These are phyloP conservation scores for Papilio xuthus DNA, from an alignment of 1,140 invertebrate genomes.

Conservation along the genomic window DNA sequence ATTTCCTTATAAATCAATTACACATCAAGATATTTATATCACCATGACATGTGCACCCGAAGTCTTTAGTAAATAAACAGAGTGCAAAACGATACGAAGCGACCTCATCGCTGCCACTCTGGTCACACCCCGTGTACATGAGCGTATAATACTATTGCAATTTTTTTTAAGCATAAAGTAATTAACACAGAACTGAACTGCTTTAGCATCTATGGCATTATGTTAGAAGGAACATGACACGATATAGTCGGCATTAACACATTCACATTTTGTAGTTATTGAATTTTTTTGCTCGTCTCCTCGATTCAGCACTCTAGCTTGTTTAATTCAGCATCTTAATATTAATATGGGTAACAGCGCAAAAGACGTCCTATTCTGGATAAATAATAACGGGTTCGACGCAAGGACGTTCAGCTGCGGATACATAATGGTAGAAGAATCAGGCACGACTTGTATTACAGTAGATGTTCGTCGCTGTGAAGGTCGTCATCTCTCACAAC, in stretches of 20 bases:
- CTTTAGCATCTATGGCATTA: neutral
- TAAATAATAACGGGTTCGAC: neutral
- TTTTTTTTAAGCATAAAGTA: neutral
- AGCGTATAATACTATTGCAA: neutral
- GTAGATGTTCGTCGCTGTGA: neutral
- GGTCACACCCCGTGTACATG: neutral
- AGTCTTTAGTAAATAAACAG: constrained; percentile 16
- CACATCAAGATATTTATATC: neutral
- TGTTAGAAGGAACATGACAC: neutral
- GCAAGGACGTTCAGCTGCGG: neutral
- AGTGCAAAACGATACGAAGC: constrained; percentile 8
- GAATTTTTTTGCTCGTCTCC: neutral
- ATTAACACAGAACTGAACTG: neutral
- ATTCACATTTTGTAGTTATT: too few relatives aligned
- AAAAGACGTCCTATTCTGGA: neutral
- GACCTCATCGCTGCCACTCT: neutral
- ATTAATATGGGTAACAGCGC: neutral
- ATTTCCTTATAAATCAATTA: neutral
- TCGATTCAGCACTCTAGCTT: too few relatives aligned
- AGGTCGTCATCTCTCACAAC: neutral
- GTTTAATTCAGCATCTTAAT: too few relatives aligned
- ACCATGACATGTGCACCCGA: neutral
- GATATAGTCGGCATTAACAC: too few relatives aligned
- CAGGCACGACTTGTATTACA: neutral
- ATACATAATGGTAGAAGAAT: neutral